Percentiles rank a stretch among this genome's conserved stretches.
phyloP scores from a whole-genome alignment of 1,140 invertebrate genomes.

The Hesperophylax magnus region DNA sequence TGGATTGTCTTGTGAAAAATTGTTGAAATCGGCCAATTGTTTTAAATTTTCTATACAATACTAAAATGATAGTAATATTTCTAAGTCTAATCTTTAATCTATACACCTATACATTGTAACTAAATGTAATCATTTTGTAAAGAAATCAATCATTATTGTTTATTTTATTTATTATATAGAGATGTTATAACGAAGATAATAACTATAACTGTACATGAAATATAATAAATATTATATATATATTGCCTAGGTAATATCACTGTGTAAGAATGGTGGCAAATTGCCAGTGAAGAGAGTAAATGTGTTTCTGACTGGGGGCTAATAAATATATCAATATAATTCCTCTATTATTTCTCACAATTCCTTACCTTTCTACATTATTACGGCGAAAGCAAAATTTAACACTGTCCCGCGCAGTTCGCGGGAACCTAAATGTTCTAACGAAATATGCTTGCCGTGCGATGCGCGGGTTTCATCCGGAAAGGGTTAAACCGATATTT shows the following conservation, averaged over 20 bases:
- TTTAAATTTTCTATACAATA: conserved; percentile 3
- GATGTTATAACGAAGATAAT: conserved; percentile 28
- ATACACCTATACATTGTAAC: conserved; percentile 18
- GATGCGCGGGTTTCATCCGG: no score
- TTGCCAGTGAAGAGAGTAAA: not conserved
- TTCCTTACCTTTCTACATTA: no score
- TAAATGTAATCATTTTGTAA: conserved; percentile 52
- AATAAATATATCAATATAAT: conserved; percentile 36
- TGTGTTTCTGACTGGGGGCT: conserved; percentile 17
- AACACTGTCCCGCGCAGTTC: no score
- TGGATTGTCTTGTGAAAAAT: no score
- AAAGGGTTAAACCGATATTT: no score
- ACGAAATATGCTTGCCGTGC: no score
- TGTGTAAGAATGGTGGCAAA: not conserved
- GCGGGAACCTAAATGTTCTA: no score
- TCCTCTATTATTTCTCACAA: not conserved
- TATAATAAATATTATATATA: not conserved
- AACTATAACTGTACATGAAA: conserved; percentile 34
- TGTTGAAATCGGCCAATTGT: no score
- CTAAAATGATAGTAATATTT: conserved; percentile 8
- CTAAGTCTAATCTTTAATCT: conserved; percentile 6
- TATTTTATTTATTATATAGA: conserved; percentile 46
- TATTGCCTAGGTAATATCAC: conserved; percentile 14
- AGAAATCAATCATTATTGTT: conserved; percentile 26
- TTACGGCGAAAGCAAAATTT: no score